Base-by-base conservation (phyloP, 2,888 invertebrate species). In the Acleris sparsana region DNA sequence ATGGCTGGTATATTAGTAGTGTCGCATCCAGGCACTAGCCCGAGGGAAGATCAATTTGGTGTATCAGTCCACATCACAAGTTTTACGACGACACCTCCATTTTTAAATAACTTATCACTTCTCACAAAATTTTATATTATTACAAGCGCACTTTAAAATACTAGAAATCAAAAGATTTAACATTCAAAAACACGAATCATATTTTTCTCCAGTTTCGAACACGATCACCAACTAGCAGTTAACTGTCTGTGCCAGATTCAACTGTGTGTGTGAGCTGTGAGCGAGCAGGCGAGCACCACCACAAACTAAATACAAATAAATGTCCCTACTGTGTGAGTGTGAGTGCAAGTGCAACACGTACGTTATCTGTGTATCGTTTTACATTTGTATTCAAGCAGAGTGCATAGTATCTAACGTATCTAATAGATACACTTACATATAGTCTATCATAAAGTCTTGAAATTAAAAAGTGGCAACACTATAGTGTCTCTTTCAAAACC, bases 31-130 rank as follows among this genome's bases (percentile, higher is more conserved):
- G 52, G 20, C 60, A 60, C 20, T 25, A 51, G 56, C 44, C 55
- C 33, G 57, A 66, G 57, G 56, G 44, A 57, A 52, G 66, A 65
- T 66, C 46, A 62, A 66, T 66, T n/a, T 61, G 57, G 33, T 56
- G 39, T 46, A 56, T 52, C 29, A 61, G 29, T 61, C 56, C 25
- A 48, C 52, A 57, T 48, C 61, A 55, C 66, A 48, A 57, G 44
- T 56, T 62, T 57, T 62, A 66, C 16, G 66, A 44, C 56, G 52
- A 62, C 61, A 66, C 66, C 61, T 66, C 61, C 61, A 66, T 66
- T 66, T 66, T 44, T 56, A 48, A 59, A 46, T 16, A 46, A 57
- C 22, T 48, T 25, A 53, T 39, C 53, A 61, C 65, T 61, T 56
- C 33, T 49, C 60, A 46, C 33, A 46, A 51, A 57, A 52, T 61